Percentiles rank a stretch among this genome's conserved stretches.
Conservation (phyloP, 2,797 vertebrate genomes). For the Emydoidea blandingii region DNA sequence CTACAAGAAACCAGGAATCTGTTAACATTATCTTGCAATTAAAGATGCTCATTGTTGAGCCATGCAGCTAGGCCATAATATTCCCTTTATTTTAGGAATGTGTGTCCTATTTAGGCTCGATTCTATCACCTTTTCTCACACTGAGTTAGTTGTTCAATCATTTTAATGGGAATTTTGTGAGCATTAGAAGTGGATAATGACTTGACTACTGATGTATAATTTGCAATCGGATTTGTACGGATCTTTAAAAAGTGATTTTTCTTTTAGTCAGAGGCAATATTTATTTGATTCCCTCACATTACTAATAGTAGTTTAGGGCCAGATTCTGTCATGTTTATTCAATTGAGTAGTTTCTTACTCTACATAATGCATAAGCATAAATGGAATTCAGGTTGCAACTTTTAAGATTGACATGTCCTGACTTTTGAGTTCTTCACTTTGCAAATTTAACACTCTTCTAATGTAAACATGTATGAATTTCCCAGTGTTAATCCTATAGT, state of each 20-base stretch:
- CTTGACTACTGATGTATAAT: neutral
- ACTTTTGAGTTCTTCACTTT: neutral
- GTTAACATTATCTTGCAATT: neutral
- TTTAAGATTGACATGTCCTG: slow-evolving; percentile 2
- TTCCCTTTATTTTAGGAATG: neutral
- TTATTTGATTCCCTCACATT: neutral
- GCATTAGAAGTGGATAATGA: neutral
- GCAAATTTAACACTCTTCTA: neutral
- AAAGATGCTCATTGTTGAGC: neutral
- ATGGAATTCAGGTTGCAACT: neutral
- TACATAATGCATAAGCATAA: neutral
- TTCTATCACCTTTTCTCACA: neutral
- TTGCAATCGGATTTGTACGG: neutral
- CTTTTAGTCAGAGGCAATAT: accelerated
- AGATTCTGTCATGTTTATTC: neutral
- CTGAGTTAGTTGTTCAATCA: neutral
- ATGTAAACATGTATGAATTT: neutral
- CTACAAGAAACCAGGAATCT: neutral
- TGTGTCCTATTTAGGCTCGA: neutral
- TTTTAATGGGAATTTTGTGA: neutral
- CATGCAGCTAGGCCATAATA: neutral
- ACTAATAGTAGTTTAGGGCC: neutral
- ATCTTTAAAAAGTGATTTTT: neutral
- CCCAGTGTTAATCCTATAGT: neutral
- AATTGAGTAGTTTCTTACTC: neutral